These are phyloP conservation scores for Tragulus kanchil DNA, from an alignment of 2,113 vertebrate species.

Conservation along the genomic window DNA sequence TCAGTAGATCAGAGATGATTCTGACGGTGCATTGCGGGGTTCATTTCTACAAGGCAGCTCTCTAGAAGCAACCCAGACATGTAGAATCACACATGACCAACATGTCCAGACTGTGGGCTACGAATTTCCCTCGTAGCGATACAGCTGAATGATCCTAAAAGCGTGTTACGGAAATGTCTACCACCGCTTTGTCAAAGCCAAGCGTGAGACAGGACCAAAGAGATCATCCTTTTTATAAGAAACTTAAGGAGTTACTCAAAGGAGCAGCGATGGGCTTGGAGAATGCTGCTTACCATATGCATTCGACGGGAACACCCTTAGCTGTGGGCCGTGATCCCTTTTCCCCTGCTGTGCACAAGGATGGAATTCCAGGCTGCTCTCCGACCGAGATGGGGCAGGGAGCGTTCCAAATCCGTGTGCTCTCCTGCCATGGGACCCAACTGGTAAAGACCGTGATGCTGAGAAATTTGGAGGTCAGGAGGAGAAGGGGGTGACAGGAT, in stretches of 20 bases:
- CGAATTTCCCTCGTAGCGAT: accelerated
- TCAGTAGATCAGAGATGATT: neutral
- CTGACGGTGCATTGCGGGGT: accelerated
- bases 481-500: neutral
- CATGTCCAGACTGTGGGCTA: accelerated
- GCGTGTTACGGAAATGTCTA: accelerated
- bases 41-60: too few species aligned
- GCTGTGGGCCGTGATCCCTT: neutral
- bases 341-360: too few species aligned
- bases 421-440: accelerated
- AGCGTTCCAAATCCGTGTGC: neutral
- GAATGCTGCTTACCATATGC: accelerated
- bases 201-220: neutral
- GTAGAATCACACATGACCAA: neutral
- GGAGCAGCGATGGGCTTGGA: accelerated
- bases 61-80: accelerated
- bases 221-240: too few species aligned
- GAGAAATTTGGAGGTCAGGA: neutral
- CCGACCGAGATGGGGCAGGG: neutral
- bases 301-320: neutral
- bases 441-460: neutral
- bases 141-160: accelerated
- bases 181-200: neutral
- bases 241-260: neutral
- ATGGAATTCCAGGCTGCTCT: neutral